Evolutionary conservation across 2,888 invertebrate species (phyloP).

Genomic region (Meandrusa payeni): DNA sequence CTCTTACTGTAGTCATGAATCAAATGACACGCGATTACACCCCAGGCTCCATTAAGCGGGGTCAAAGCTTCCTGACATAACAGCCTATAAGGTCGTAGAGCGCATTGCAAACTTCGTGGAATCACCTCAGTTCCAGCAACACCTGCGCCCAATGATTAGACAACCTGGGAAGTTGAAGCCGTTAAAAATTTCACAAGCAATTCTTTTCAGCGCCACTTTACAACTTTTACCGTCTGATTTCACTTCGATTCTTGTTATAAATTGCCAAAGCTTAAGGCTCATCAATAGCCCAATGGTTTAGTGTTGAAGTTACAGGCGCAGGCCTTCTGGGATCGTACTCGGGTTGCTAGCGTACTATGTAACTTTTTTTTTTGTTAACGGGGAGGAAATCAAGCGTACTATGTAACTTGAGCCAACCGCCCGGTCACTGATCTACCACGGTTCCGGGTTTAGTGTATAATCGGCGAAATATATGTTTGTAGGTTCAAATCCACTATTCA

Average conservation of each 20-base stretch:
- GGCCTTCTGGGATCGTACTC: no score
- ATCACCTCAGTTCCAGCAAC: conserved; percentile 20
- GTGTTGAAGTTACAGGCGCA: no score
- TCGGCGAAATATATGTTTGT: no score
- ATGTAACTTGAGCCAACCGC: no score
- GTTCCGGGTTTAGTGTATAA: no score
- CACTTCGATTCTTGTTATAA: conserved; percentile 2
- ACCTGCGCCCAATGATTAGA: conserved; percentile 22
- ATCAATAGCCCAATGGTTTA: no score
- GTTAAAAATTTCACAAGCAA: conserved; percentile 22
- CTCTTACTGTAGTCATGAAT: not conserved
- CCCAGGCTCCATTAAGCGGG: conserved; percentile 9
- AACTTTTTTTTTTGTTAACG: no score
- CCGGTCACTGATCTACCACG: no score
- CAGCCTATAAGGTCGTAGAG: conserved; percentile 16
- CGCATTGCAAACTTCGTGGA: conserved; percentile 18
- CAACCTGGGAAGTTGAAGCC: conserved; percentile 17
- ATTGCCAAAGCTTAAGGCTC: not conserved
- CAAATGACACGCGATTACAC: conserved; percentile 20
- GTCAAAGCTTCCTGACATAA: conserved; percentile 3
- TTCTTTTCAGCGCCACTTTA: conserved; percentile 12
- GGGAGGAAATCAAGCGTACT: no score
- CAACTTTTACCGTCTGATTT: conserved; percentile 5
- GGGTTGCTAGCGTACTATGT: no score
- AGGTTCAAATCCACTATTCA: no score